A percentile compares a stretch with the other conserved stretches of the same genome.
phyloP scores from a whole-genome alignment of 2,888 invertebrate species.

The Tipula unca region DNA sequence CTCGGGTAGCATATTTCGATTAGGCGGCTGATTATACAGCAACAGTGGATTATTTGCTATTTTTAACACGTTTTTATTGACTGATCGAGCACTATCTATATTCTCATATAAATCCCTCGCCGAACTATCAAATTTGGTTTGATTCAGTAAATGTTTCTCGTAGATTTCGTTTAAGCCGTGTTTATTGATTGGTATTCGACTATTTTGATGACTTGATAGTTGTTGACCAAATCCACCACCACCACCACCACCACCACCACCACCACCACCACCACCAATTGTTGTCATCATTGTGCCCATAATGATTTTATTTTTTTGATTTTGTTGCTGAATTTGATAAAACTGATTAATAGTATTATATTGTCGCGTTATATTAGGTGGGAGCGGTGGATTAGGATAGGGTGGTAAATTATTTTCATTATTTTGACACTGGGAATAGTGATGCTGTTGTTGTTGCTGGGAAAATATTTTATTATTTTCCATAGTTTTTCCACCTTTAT shows the following conservation, averaged over 20 bases:
- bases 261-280: neutral
- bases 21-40: neutral
- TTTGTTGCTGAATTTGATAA: conserved; percentile 1
- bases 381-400: neutral
- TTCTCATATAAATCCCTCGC: neutral
- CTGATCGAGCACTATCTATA: neutral
- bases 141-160: conserved; percentile 36
- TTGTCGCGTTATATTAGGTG: neutral
- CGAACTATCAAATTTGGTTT: conserved; percentile 32
- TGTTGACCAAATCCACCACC: neutral
- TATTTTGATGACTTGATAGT: neutral
- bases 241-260: neutral
- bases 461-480: neutral
- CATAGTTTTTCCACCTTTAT: neutral
- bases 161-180: conserved; percentile 33
- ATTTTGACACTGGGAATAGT: neutral
- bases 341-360: conserved; percentile 8
- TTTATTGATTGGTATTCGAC: neutral
- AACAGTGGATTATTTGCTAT: neutral
- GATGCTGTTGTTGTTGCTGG: neutral
- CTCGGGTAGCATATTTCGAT: neutral
- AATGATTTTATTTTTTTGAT: neutral
- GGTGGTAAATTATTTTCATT: neutral
- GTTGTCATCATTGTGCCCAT: conserved; percentile 14
- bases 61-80: neutral